Evolutionary conservation across 2,113 vertebrate genomes (phyloP).

Genomic region (Puntigrus tetrazona): DNA sequence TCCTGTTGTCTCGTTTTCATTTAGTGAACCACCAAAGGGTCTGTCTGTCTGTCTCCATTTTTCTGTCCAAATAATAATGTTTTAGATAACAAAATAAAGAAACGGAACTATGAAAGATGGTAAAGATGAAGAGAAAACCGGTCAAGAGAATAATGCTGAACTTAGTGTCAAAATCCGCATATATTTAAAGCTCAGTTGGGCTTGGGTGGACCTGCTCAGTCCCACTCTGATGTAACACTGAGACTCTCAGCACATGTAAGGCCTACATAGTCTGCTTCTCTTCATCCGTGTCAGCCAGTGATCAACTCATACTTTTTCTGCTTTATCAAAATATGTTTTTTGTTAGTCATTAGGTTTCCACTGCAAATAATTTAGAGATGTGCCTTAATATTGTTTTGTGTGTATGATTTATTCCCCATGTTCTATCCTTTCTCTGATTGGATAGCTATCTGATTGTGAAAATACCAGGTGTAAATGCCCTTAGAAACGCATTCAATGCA

Average conservation of each 20-base stretch:
- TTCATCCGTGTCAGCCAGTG: not conserved
- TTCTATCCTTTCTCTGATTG: not conserved
- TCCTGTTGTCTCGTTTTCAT: not conserved
- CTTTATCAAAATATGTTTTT: not conserved
- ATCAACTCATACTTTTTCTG: not conserved
- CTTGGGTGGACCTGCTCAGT: conserved; percentile 39
- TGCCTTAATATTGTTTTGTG: too few relatives aligned
- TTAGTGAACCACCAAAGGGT: not conserved
- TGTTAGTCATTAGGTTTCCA: not conserved
- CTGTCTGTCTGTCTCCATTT: not conserved
- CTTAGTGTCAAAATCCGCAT: not conserved
- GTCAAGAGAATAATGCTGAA: not conserved
- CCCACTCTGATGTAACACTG: not conserved
- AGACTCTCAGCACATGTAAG: not conserved
- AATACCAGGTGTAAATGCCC: too few relatives aligned
- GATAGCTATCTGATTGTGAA: too few relatives aligned
- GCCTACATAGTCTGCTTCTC: not conserved
- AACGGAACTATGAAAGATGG: not conserved
- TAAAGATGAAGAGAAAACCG: not conserved
- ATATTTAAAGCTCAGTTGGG: conserved; percentile 18
- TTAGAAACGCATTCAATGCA: too few relatives aligned
- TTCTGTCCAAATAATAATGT: not conserved
- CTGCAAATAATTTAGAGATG: not conserved
- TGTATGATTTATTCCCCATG: not conserved
- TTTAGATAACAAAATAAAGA: not conserved